Percentiles rank a stretch among this genome's conserved stretches.
Evolutionary conservation across 1,140 invertebrate genomes (phyloP).

Genomic region (Chionoecetes opilio): DNA sequence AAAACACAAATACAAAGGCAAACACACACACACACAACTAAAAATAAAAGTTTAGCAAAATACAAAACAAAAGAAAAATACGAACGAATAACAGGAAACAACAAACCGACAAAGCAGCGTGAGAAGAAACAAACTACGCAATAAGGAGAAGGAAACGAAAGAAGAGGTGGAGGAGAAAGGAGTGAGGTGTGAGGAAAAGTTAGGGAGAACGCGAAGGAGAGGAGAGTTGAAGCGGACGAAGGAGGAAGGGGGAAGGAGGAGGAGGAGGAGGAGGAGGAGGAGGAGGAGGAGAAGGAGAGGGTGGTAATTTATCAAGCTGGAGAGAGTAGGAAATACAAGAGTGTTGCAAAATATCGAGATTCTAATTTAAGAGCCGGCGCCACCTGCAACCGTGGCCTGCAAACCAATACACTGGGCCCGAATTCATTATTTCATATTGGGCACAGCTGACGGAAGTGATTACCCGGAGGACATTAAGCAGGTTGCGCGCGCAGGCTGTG

Average conservation of each 20-base stretch:
- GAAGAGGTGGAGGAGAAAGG: neutral
- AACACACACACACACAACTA: neutral
- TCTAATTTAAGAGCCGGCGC: neutral
- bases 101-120: too few relatives aligned
- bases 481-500: neutral
- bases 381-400: neutral
- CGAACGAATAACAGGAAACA: too few relatives aligned
- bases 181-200: neutral
- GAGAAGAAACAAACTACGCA: too few relatives aligned
- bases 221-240: too few relatives aligned
- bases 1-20: neutral
- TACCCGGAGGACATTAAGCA: neutral
- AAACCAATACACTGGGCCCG: neutral
- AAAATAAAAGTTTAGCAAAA: neutral
- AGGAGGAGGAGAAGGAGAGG: neutral
- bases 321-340: neutral
- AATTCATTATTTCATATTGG: slow-evolving; percentile 22
- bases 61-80: too few relatives aligned
- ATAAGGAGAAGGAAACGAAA: neutral
- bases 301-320: neutral
- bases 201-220: too few relatives aligned
- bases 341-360: neutral
- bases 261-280: neutral
- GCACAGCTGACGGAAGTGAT: neutral
- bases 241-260: too few relatives aligned